Evolutionary conservation across 2,797 vertebrate genomes (phyloP).

Genomic region (Phyllotis vaccarum): DNA sequence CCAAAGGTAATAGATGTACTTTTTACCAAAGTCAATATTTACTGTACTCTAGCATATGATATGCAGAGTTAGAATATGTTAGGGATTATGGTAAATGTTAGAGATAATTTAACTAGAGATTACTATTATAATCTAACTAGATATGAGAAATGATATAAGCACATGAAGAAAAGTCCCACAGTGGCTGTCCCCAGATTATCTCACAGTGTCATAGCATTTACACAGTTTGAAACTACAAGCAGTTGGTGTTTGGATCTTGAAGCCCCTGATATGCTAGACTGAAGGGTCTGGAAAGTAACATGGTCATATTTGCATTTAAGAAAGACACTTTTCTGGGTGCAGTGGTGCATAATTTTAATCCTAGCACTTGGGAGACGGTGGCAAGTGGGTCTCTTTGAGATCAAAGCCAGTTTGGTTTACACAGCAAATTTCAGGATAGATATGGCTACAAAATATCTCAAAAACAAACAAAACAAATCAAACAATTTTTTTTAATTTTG

Average conservation of each 20-base stretch:
- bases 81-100: neutral
- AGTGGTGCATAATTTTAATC: neutral
- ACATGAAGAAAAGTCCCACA: neutral
- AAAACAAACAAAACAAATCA: neutral
- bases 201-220: neutral
- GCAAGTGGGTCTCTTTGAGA: neutral
- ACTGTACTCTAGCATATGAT: neutral
- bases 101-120: neutral
- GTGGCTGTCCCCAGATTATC: neutral
- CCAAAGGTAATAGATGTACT: neutral
- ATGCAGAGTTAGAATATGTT: neutral
- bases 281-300: constrained; percentile 7
- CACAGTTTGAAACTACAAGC: neutral
- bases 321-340: neutral
- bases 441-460: neutral
- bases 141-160: neutral
- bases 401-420: neutral
- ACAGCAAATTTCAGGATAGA: neutral
- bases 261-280: neutral
- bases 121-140: neutral
- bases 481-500: neutral
- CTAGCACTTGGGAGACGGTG: neutral
- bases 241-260: neutral
- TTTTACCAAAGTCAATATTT: constrained; percentile 23
- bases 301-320: constrained; percentile 18